Evolutionary conservation across 2,797 vertebrate species (phyloP).

Genomic region (Poeciliopsis presidionis): DNA sequence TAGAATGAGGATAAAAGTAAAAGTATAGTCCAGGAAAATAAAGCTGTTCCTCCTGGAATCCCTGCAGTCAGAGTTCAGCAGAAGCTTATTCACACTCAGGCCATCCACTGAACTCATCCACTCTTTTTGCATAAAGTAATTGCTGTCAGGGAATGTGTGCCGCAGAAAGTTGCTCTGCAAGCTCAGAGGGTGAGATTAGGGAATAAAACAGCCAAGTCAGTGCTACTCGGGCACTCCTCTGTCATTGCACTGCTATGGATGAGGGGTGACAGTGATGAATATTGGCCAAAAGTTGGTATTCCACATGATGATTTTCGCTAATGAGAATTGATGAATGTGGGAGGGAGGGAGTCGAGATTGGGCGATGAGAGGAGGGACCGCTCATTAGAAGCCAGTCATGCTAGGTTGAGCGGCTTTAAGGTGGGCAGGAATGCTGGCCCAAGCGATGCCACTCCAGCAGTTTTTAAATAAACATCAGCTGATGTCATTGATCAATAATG

Average conservation of each 20-base stretch:
- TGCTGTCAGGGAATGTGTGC: conserved; percentile 74
- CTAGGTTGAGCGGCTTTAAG: conserved; percentile 72
- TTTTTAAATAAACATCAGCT: conserved; percentile 64
- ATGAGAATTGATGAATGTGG: conserved; percentile 84
- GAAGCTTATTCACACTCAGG: conserved; percentile 71
- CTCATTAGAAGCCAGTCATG: conserved; percentile 79
- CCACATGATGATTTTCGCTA: conserved; percentile 83
- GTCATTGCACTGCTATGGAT: conserved; percentile 68
- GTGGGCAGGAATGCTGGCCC: conserved; percentile 62
- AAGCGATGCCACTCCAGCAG: conserved; percentile 59
- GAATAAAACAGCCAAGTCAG: conserved; percentile 77
- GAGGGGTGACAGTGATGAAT: conserved; percentile 84
- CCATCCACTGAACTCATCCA: conserved; percentile 73
- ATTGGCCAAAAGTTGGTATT: conserved; percentile 85
- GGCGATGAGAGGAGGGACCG: conserved; percentile 73
- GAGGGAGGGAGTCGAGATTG: conserved; percentile 69
- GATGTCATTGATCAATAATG: conserved; percentile 64
- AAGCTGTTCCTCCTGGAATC: conserved; percentile 46
- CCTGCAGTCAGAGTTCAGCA: conserved; percentile 55
- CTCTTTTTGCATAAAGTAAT: conserved; percentile 79
- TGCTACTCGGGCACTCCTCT: conserved; percentile 75
- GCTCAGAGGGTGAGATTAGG: conserved; percentile 75
- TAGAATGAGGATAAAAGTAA: not conserved
- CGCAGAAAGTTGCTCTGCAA: conserved; percentile 67
- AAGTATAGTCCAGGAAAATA: conserved; percentile 44